Evolutionary conservation across 1,140 invertebrate genomes (phyloP), one percentile per base, ranked within the genome.

Genomic region (Agrilus planipennis): DNA sequence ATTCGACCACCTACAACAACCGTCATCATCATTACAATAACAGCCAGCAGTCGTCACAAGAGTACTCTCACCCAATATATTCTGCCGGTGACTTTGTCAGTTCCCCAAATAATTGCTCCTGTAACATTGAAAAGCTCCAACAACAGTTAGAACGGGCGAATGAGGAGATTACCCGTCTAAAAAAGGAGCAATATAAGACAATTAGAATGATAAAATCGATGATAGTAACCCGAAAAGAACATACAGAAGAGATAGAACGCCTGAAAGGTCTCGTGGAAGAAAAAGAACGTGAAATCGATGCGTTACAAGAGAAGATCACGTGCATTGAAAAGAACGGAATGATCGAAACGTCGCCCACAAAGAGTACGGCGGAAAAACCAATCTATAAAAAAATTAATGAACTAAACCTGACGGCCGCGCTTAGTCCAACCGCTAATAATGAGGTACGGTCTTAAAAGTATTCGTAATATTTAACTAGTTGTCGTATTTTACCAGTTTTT

Each of bases 181-280:
- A 62, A 34, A 47, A 53, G 18, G 54, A 62, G 16, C 57, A 63
- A 25, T 36, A 54, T 22, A 64, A 59, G 36, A 57, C 60, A 2
- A 62, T 53, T 41, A 52, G 56, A 29, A 57, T 60, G 16, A 60
- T 64, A 23, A 57, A 63, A 44, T 54, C 47, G n/a, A 58, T 64
- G 51, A 54, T 62, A 20, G 47, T 48, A 11, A 44, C 25, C 6
- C 49, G 48, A 12, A 46, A 48, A 20, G 54, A 57, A 31, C 57
- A 56, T 40, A 51, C 56, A 22, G 57, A 63, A 5, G 55, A 68
- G 42, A 55, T 65, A 21, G 57, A 55, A 23, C 54, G 57, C 29
- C 46, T 60, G 15, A 47, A 62, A 37, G 15, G 31, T 1, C 9
- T 27, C 4, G 19, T 52, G 17, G 12, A 15, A 14, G 29, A 47